Base-by-base conservation (phyloP, 2,797 vertebrate genomes). In the Molossus molossus region DNA sequence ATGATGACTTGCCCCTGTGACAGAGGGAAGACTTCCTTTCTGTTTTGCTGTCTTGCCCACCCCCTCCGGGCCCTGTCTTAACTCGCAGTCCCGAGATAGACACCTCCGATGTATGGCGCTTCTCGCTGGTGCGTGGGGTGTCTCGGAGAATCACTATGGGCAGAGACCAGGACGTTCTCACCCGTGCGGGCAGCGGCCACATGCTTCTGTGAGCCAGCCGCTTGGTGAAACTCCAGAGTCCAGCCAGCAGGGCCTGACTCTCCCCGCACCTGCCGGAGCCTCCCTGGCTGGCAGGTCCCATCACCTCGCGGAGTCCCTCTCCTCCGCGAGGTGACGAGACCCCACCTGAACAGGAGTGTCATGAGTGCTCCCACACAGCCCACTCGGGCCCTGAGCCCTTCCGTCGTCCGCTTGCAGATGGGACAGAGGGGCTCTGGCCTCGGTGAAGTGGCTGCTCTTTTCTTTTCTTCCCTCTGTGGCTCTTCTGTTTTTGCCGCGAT, bases 1-100 rank as follows among this genome's bases (percentile, higher is more conserved):
- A 96, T 87, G 96, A 96, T 91, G 79, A 60, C 94, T 96, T 75
- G 97, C 96, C 92, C 95, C 95, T 96, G 9, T 94, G 95, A 94
- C 15, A 55, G 96, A 5, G 1, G 1, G 87, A 96, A 94, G 95
- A 27, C 84, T 95, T 96, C 57, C 90, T 93, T 87, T 93, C 60
- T 90, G 79, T 95, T 95, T 94, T 48, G 48, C 91, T 89, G 9
- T 29, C 82, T 80, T 94, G 83, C 93, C 94, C 87, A 82, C 81
- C 77, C 69, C 20, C 33, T 95, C 84, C 90, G 29, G 37, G 27
- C n/a, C 85, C 73, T 91, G 87, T 86, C 70, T 90, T 69, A 53
- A 60, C 77, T 1, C 10, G 88, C 62, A 82, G 57, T 64, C 53
- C 15, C 14, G 8, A 11, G 94, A 82, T 13, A 33, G 50, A n/a